A percentile compares a stretch with the other conserved stretches of the same genome.
Conservation (phyloP, 2,888 invertebrate genomes). For the Diloba caeruleocephala region DNA sequence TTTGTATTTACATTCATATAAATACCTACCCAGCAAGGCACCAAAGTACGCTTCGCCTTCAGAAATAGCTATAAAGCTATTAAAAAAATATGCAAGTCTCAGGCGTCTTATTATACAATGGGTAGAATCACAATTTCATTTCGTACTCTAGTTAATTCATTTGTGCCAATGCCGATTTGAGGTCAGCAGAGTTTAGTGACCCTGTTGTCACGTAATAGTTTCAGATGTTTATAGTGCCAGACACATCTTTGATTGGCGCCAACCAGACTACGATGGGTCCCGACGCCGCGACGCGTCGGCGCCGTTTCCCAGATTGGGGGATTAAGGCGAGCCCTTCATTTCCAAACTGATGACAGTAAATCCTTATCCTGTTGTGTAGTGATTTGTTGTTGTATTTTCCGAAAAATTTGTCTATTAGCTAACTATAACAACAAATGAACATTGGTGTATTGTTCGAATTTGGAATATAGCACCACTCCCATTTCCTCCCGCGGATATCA, state of each 20-base stretch:
- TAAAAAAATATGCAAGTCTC: too few relatives aligned
- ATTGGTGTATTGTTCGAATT: too few relatives aligned
- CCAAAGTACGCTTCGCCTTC: too few relatives aligned
- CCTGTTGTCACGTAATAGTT: constrained; percentile 57
- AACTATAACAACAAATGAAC: background rate
- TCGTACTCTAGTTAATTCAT: constrained; percentile 6
- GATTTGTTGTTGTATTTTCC: constrained; percentile 13
- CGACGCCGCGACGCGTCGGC: constrained; percentile 72
- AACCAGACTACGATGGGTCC: constrained; percentile 62
- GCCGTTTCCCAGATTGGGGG: constrained; percentile 56
- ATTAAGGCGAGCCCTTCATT: constrained; percentile 26
- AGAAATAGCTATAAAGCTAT: too few relatives aligned
- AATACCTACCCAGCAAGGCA: too few relatives aligned
- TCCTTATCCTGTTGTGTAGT: constrained; percentile 11
- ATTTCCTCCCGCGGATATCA: too few relatives aligned
- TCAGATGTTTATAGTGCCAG: constrained; percentile 68
- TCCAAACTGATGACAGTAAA: constrained; percentile 19
- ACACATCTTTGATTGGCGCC: constrained; percentile 71
- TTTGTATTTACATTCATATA: too few relatives aligned
- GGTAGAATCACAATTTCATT: background rate
- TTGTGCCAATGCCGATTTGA: constrained; percentile 47
- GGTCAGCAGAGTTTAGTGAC: constrained; percentile 62
- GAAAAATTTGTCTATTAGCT: background rate
- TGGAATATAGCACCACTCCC: too few relatives aligned
- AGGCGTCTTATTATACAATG: too few relatives aligned